phyloP scores from a whole-genome alignment of 2,113 vertebrate species.

The Parotia lawesii region DNA sequence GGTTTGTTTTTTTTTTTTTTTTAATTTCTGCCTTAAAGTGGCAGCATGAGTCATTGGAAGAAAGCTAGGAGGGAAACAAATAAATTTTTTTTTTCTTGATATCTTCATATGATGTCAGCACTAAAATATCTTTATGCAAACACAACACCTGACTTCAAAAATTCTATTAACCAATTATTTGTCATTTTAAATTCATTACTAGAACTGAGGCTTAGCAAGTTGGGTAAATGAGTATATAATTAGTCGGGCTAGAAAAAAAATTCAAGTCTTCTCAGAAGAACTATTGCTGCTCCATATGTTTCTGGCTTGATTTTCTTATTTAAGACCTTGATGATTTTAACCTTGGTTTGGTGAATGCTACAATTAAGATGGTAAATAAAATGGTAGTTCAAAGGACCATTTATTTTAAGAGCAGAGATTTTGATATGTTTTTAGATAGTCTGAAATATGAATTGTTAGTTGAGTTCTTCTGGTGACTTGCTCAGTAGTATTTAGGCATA shows the following conservation, averaged over 20 bases:
- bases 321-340: not conserved
- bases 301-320: not conserved
- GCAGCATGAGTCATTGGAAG: not conserved
- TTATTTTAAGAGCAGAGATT: not conserved
- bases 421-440: not conserved
- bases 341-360: accelerated
- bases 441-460: not conserved
- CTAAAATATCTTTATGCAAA: not conserved
- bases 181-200: not conserved
- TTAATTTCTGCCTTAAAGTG: not conserved
- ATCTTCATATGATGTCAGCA: not conserved
- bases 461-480: not conserved
- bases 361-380: not conserved
- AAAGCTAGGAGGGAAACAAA: not conserved
- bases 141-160: not conserved
- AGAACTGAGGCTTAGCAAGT: not conserved
- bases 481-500: not conserved
- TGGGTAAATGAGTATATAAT: not conserved
- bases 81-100: not conserved
- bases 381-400: not conserved
- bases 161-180: not conserved
- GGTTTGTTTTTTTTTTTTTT: not conserved
- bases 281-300: not conserved
- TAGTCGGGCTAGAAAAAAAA: not conserved
- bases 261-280: not conserved